Evolutionary conservation across 2,113 vertebrate genomes (phyloP).

Genomic region (Xiphophorus hellerii): DNA sequence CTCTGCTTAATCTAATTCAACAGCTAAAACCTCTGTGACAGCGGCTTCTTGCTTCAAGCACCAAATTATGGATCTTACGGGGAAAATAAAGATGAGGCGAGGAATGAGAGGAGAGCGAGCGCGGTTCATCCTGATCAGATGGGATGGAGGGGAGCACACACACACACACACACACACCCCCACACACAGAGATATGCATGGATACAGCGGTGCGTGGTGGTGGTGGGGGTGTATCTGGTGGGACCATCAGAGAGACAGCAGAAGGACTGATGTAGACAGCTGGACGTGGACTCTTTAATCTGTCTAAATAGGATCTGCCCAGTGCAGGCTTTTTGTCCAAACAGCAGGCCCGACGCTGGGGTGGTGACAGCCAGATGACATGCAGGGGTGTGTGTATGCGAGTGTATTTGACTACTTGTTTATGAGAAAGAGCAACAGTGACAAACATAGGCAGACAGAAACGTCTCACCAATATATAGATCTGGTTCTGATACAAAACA

Average conservation of each 20-base stretch:
- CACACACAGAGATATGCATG: conserved; percentile 3
- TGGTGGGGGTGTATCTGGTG: conserved; percentile 39
- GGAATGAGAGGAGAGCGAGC: conserved; percentile 31
- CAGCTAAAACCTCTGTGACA: conserved; percentile 63
- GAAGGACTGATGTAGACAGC: conserved; percentile 67
- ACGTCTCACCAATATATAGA: conserved; percentile 25
- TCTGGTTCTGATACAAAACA: conserved; percentile 15
- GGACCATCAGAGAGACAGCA: conserved; percentile 48
- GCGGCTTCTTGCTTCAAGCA: conserved; percentile 55
- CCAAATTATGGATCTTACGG: conserved; percentile 50
- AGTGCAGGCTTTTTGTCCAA: conserved; percentile 52
- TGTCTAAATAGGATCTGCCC: conserved; percentile 73
- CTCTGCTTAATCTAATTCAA: conserved; percentile 71
- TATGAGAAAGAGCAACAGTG: conserved; percentile 2
- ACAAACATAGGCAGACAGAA: conserved; percentile 20
- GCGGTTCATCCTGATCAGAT: conserved; percentile 43
- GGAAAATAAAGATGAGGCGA: conserved; percentile 50
- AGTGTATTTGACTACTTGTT: conserved; percentile 23
- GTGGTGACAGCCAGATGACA: conserved; percentile 69
- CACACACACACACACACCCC: no score
- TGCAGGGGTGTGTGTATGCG: conserved; percentile 27
- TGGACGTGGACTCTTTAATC: conserved; percentile 74
- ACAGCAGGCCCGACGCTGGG: conserved; percentile 47
- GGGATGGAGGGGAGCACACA: conserved; percentile 31
- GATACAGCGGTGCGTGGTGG: conserved; percentile 1